Evolutionary conservation across 2,888 invertebrate genomes (phyloP).

Genomic region (Exocentrus adspersus): DNA sequence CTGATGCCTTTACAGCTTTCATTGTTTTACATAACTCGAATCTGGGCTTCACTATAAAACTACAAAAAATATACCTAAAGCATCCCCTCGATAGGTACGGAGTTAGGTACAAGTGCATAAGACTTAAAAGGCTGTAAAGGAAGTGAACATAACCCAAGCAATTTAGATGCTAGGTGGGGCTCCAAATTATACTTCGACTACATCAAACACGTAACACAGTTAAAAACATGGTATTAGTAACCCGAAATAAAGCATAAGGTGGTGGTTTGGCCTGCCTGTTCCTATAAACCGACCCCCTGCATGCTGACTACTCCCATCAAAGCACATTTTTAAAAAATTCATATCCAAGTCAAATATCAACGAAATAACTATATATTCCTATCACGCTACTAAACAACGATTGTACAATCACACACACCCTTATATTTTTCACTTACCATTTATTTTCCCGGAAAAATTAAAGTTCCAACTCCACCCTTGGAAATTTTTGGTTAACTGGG

Average conservation of each 20-base stretch:
- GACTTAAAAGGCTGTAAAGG: no score
- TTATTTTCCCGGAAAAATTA: slow-evolving; percentile 25
- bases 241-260: background rate
- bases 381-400: background rate
- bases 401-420: slow-evolving; percentile 3
- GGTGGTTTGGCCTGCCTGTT: background rate
- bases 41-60: no score
- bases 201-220: background rate
- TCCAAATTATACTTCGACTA: no score
- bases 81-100: no score
- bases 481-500: slow-evolving; percentile 33
- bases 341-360: background rate
- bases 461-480: slow-evolving; percentile 12
- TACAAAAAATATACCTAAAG: no score
- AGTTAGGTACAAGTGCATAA: no score
- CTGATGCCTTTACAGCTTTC: no score
- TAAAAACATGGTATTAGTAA: background rate
- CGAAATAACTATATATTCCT: background rate
- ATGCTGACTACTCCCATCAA: slow-evolving; percentile 6
- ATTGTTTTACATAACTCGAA: no score
- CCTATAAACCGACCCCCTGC: slow-evolving; percentile 26
- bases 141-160: no score
- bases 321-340: slow-evolving; percentile 11
- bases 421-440: slow-evolving; percentile 30
- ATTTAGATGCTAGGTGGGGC: no score